A percentile compares a stretch with the other conserved stretches of the same genome.
Evolutionary conservation across 2,888 invertebrate genomes (phyloP).

Genomic region (Ctenicera cuprea): DNA sequence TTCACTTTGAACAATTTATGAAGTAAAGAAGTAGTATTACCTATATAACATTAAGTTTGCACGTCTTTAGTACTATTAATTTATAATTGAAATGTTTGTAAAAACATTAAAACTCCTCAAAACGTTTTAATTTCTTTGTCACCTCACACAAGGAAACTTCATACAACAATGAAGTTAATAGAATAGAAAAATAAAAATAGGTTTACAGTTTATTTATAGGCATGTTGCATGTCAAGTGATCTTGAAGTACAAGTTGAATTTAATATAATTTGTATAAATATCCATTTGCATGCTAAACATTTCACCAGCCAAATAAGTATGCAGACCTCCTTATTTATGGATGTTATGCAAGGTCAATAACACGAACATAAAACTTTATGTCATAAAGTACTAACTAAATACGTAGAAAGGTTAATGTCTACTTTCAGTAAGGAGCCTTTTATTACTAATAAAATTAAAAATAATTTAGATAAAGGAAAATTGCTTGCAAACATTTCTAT

Average conservation of each 20-base stretch:
- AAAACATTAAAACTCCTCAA: no score
- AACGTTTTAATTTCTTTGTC: not conserved
- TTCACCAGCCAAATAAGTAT: not conserved
- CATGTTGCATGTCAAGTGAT: slow-evolving; percentile 38
- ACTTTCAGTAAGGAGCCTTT: no score
- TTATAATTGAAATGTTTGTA: no score
- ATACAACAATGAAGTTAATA: not conserved
- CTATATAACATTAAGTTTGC: no score
- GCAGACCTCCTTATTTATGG: slow-evolving; percentile 6
- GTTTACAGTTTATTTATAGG: slow-evolving; percentile 35
- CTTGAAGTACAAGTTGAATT: slow-evolving; percentile 33
- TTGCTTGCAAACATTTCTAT: no score
- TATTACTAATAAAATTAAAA: no score
- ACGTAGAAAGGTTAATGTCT: no score
- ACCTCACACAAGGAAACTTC: not conserved
- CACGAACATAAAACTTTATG: slow-evolving; percentile 1
- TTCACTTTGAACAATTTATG: no score
- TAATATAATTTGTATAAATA: slow-evolving; percentile 32
- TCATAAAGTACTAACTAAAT: not conserved
- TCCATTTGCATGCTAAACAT: slow-evolving; percentile 32
- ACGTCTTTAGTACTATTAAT: no score
- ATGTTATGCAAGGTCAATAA: slow-evolving; percentile 20
- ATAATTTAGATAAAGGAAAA: no score
- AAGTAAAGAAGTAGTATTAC: no score
- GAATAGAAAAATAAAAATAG: slow-evolving; percentile 6